These are phyloP conservation scores for Anas acuta DNA, from an alignment of 2,797 vertebrate genomes.

Conservation along the genomic window DNA sequence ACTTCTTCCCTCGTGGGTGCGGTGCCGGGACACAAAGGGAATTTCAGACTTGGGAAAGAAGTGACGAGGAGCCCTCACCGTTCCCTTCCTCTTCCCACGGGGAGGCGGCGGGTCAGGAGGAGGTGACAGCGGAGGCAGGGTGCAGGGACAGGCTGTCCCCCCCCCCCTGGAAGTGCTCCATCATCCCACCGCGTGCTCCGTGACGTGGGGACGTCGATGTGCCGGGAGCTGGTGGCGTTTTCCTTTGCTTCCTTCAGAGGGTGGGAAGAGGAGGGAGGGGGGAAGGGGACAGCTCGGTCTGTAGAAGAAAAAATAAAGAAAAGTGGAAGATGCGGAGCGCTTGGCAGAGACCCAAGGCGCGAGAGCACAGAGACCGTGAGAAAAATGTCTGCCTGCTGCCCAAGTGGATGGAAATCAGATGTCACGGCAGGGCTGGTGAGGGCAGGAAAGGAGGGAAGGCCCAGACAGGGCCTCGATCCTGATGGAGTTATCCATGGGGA, in stretches of 20 bases:
- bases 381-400: slow-evolving; percentile 63
- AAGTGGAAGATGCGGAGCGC: slow-evolving; percentile 30
- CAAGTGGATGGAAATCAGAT: slow-evolving; percentile 58
- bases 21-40: not conserved
- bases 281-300: not conserved
- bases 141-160: not conserved
- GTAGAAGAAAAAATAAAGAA: not conserved
- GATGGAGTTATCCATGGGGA: rapidly evolving
- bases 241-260: slow-evolving; percentile 37
- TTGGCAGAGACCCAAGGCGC: slow-evolving; percentile 61
- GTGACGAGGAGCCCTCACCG: not conserved
- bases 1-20: not conserved
- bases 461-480: not conserved
- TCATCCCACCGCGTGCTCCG: not conserved
- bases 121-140: not conserved
- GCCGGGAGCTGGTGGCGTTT: not conserved
- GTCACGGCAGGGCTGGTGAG: not conserved
- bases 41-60: not conserved
- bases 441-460: slow-evolving; percentile 6
- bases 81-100: not conserved
- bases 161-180: not conserved
- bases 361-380: slow-evolving; percentile 73
- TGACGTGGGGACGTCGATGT: not conserved
- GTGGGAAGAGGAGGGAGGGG: not conserved
- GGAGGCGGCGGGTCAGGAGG: not conserved